These are phyloP conservation scores for Gryon sp. DNA, from an alignment of 1,140 invertebrate species.

Conservation along the genomic window DNA sequence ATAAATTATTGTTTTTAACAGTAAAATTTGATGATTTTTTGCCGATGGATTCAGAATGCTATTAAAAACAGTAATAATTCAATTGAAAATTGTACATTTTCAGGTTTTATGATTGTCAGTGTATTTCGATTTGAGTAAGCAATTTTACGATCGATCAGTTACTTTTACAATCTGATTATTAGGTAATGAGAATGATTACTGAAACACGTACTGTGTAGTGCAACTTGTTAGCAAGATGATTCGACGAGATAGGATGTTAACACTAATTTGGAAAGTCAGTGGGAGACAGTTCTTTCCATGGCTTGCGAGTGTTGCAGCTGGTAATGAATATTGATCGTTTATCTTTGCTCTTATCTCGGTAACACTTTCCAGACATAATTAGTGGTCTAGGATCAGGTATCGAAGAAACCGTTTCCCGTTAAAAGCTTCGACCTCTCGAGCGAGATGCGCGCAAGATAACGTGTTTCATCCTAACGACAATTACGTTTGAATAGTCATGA, in stretches of 20 bases:
- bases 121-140: too few species aligned
- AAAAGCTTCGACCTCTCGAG: constrained; percentile 25
- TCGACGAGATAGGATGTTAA: constrained; percentile 49
- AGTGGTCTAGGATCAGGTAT: constrained; percentile 39
- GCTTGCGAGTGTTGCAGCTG: constrained; percentile 3
- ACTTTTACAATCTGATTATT: too few species aligned
- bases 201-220: constrained; percentile 12
- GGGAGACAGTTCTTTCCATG: constrained; percentile 35
- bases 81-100: too few species aligned
- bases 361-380: constrained; percentile 56
- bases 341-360: constrained; percentile 35
- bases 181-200: constrained; percentile 13
- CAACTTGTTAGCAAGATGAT: constrained; percentile 44
- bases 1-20: too few species aligned
- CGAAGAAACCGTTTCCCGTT: constrained; percentile 17
- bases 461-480: neutral
- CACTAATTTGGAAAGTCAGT: constrained; percentile 32
- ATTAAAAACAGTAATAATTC: too few species aligned
- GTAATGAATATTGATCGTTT: constrained; percentile 58
- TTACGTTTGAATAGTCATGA: constrained; percentile 15
- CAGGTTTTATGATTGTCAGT: too few species aligned
- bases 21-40: too few species aligned
- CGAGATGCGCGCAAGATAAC: constrained; percentile 22
- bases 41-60: too few species aligned
- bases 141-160: too few species aligned